phyloP scores from a whole-genome alignment of 2,888 invertebrate species.

The Altica lythri region DNA sequence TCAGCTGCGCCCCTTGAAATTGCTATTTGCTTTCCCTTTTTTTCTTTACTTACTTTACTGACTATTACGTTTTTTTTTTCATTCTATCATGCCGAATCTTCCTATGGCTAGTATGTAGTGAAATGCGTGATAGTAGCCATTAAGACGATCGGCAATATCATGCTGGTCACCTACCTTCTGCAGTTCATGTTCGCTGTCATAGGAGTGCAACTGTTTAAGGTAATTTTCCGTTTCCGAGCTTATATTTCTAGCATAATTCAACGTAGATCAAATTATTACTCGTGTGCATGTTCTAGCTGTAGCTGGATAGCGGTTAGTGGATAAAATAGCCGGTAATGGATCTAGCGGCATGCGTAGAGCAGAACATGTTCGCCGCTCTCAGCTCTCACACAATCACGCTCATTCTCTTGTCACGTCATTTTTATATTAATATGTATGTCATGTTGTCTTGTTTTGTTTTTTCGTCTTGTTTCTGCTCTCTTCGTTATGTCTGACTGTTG shows the following conservation, averaged over 20 bases:
- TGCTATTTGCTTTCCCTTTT: constrained; percentile 36
- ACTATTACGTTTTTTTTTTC: constrained; percentile 52
- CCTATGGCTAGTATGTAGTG: constrained; percentile 87
- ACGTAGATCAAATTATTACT: constrained; percentile 45
- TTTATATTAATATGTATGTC: neutral
- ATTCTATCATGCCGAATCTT: constrained; percentile 54
- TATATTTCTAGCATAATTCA: constrained; percentile 33
- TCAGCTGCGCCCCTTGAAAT: constrained; percentile 48
- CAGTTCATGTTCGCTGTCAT: constrained; percentile 99
- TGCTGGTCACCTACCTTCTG: constrained; percentile 99
- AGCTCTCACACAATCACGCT: constrained; percentile 38
- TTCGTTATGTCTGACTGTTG: constrained; percentile 44
- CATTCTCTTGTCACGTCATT: constrained; percentile 27
- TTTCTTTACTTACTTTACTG: constrained; percentile 44
- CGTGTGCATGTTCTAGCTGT: constrained; percentile 44
- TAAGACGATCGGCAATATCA: constrained; percentile 99
- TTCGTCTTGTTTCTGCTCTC: constrained; percentile 36
- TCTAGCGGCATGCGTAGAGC: constrained; percentile 40
- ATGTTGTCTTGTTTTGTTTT: neutral
- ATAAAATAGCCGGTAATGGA: constrained; percentile 48
- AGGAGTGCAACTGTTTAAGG: constrained; percentile 99
- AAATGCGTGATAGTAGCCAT: constrained; percentile 99
- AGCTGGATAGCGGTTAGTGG: constrained; percentile 47
- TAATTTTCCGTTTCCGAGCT: constrained; percentile 62
- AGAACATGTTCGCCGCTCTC: constrained; percentile 39